These are phyloP conservation scores for Drosophila phalerata DNA, from an alignment of 2,888 invertebrate species.

Conservation along the genomic window DNA sequence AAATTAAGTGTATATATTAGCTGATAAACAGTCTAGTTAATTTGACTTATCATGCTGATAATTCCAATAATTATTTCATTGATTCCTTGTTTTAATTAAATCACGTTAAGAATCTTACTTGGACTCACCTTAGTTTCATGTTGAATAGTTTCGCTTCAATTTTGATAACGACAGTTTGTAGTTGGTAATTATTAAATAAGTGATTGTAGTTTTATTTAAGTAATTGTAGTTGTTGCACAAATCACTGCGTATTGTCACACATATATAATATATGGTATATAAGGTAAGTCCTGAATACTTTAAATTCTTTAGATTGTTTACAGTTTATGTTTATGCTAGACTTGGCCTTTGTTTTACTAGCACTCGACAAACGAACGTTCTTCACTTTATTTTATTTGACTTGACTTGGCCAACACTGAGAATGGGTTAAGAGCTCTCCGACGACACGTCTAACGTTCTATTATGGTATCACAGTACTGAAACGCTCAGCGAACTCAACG, in stretches of 20 bases:
- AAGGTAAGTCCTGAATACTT: slow-evolving; percentile 42
- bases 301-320: slow-evolving; percentile 61
- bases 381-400: slow-evolving; percentile 24
- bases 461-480: slow-evolving; percentile 73
- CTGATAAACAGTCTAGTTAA: slow-evolving; percentile 23
- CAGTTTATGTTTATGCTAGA: slow-evolving; percentile 50
- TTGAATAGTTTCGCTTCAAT: slow-evolving; percentile 69
- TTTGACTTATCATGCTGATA: slow-evolving; percentile 61
- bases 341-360: slow-evolving; percentile 54
- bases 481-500: slow-evolving; percentile 44
- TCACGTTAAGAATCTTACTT: not conserved
- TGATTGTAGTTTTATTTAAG: slow-evolving; percentile 5
- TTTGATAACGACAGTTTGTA: slow-evolving; percentile 39
- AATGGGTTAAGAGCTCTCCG: slow-evolving; percentile 12
- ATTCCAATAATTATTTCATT: not conserved
- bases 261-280: slow-evolving; percentile 11
- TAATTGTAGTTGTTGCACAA: slow-evolving; percentile 25
- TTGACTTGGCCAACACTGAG: slow-evolving; percentile 5
- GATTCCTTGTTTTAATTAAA: slow-evolving; percentile 13
- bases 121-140: slow-evolving; percentile 81
- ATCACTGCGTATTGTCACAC: slow-evolving; percentile 38
- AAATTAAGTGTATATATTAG: slow-evolving; percentile 11
- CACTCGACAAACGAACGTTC: slow-evolving; percentile 59
- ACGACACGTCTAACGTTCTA: slow-evolving; percentile 65
- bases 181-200: slow-evolving; percentile 12